Conservation (phyloP, 1,140 invertebrate genomes). For the Triops cancriformis region DNA sequence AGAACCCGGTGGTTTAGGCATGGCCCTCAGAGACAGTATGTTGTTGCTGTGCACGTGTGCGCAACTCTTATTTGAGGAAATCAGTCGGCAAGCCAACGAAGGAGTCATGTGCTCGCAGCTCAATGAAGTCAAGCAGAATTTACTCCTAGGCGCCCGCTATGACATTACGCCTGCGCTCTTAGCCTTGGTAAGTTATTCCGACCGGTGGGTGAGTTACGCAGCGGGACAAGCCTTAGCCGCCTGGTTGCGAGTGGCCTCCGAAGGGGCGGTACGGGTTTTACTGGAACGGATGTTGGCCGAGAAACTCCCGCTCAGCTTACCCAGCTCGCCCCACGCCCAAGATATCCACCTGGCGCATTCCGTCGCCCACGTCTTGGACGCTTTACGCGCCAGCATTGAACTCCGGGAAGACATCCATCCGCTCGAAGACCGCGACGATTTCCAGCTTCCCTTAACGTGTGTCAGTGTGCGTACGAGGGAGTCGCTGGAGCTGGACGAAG, state of each 20-base stretch:
- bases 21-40: not conserved
- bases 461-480: not conserved
- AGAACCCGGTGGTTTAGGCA: not conserved
- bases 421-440: conserved; percentile 17
- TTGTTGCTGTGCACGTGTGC: conserved; percentile 44
- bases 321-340: conserved; percentile 27
- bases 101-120: conserved; percentile 65
- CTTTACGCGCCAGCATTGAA: conserved; percentile 73
- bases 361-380: conserved; percentile 72
- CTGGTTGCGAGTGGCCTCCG: conserved; percentile 72
- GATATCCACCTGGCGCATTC: conserved; percentile 45
- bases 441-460: not conserved
- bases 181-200: conserved; percentile 61
- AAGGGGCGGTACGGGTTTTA: conserved; percentile 65
- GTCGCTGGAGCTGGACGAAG: conserved; percentile 27
- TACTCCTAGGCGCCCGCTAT: conserved; percentile 55
- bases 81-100: conserved; percentile 68
- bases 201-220: conserved; percentile 70
- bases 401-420: conserved; percentile 20
- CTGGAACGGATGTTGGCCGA: conserved; percentile 54
- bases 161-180: conserved; percentile 74
- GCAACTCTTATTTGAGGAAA: conserved; percentile 71
- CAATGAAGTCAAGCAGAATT: conserved; percentile 61
- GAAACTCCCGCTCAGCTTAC: conserved; percentile 37
- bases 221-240: conserved; percentile 67